Base-by-base conservation (phyloP, 2,797 vertebrate genomes). In the Furcifer pardalis region DNA sequence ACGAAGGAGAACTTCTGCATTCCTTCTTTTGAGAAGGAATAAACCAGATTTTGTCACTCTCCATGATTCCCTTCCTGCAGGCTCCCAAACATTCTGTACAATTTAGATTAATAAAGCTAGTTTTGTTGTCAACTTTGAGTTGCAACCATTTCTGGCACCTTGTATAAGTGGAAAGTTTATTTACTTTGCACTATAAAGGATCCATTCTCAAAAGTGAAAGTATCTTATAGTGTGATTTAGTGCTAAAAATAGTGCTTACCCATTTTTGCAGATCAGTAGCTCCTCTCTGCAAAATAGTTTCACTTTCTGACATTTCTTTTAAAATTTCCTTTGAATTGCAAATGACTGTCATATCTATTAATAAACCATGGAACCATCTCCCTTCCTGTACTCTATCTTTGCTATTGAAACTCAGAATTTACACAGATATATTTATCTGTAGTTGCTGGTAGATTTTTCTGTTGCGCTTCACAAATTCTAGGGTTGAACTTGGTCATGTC, bases 171-270 rank as follows among this genome's bases (percentile, higher is more conserved):
- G 37, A 77, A 77, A 77, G 23, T 42, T 37, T 44, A 62, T 60
- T 46, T 84, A 46, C 27, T 83, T 83, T 84, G 65, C 52, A 83
- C 66, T 65, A 60, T 44, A 56, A 59, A 72, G n/a, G 30, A 66
- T 25, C 66, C 56, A 23, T n/a, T n/a, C n/a, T n/a, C n/a, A n/a
- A n/a, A n/a, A n/a, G n/a, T n/a, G n/a, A n/a, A n/a, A n/a, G n/a
- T n/a, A n/a, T n/a, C n/a, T n/a, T 52, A 52, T 52, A 52, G 49
- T 52, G 49, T 52, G 49, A 52, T 9, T 15, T 60, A 15, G 19
- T 12, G 19, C 82, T 84, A 84, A 60, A 84, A 77, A 84, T 84
- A 77, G 15, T n/a, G 21, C 56, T 42, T 60, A 7, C 71, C 52
- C 21, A 35, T 60, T 8, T 46, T 35, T 60, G 65, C 37, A 68